phyloP scores from a whole-genome alignment of 64 coral and sea anemone genomes.

The Montipora foliosa region DNA sequence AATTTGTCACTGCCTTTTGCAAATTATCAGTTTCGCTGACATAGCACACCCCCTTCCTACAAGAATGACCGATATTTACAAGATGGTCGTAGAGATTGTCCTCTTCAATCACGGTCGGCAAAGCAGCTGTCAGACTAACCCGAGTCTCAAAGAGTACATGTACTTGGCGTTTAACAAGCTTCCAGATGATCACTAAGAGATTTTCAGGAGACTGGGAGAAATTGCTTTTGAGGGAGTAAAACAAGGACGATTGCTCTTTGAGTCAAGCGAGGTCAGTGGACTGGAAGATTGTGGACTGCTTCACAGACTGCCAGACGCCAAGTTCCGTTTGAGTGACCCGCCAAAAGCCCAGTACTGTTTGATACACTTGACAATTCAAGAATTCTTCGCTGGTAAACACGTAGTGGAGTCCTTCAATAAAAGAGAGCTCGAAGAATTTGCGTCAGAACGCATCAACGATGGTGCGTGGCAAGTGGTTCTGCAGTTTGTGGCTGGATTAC shows the following conservation, averaged over 20 bases:
- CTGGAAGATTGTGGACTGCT: constrained; percentile 60
- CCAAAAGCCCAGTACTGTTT: constrained; percentile 56
- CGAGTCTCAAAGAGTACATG: too few relatives aligned
- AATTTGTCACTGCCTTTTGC: too few relatives aligned
- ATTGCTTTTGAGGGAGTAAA: constrained; percentile 47
- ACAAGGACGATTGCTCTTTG: constrained; percentile 34
- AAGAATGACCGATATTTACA: too few relatives aligned
- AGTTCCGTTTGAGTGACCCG: background rate
- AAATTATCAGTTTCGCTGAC: too few relatives aligned
- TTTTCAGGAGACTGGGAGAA: constrained; percentile 4
- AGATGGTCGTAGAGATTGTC: too few relatives aligned
- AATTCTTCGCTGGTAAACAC: constrained; percentile 63
- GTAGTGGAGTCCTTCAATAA: constrained; percentile 17
- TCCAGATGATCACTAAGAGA: too few relatives aligned
- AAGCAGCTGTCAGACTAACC: too few relatives aligned
- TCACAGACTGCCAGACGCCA: constrained; percentile 39
- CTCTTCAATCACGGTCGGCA: too few relatives aligned
- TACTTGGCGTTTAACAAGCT: too few relatives aligned
- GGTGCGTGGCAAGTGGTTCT: constrained; percentile 61
- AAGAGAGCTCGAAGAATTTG: constrained; percentile 12
- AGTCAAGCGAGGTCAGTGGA: background rate
- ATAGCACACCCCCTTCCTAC: too few relatives aligned
- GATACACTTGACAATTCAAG: constrained; percentile 76
- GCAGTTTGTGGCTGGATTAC: constrained; percentile 55
- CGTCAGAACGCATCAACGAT: background rate